A percentile compares a stretch with the other conserved stretches of the same genome.
These are phyloP conservation scores for Xylota sylvarum DNA, from an alignment of 2,888 invertebrate species.

Conservation along the genomic window DNA sequence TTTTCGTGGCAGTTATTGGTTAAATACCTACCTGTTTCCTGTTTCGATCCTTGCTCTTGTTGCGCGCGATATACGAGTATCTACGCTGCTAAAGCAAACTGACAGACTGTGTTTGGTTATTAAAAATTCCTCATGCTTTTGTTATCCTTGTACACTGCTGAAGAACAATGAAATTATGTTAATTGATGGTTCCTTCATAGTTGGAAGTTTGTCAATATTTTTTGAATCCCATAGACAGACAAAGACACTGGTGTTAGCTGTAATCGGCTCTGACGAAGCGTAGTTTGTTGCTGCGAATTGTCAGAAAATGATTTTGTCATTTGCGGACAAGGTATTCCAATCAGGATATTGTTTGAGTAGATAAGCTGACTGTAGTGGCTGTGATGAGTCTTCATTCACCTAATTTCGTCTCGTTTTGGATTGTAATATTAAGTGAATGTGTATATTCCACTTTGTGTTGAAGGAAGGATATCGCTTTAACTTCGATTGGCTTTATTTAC, in stretches of 20 bases:
- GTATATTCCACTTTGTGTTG: too few relatives aligned
- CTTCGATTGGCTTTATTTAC: too few relatives aligned
- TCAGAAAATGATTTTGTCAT: background rate
- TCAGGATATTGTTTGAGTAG: background rate
- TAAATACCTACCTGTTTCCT: slow-evolving; percentile 23
- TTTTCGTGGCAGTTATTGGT: slow-evolving; percentile 18
- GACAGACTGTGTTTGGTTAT: slow-evolving; percentile 26
- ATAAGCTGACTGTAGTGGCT: background rate
- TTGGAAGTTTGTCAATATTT: slow-evolving; percentile 27
- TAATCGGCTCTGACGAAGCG: background rate
- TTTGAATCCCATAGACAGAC: background rate
- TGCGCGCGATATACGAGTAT: background rate
- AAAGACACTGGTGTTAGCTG: too few relatives aligned
- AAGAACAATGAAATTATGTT: slow-evolving; percentile 29
- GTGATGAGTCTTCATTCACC: too few relatives aligned
- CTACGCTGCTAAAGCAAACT: background rate
- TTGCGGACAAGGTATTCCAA: background rate
- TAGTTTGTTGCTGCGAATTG: background rate
- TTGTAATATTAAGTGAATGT: too few relatives aligned
- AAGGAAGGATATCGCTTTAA: too few relatives aligned
- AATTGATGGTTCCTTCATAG: slow-evolving; percentile 43
- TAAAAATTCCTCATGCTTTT: slow-evolving; percentile 38
- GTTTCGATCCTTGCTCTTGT: slow-evolving; percentile 2
- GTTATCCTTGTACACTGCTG: slow-evolving; percentile 9
- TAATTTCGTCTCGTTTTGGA: too few relatives aligned